phyloP scores from a whole-genome alignment of 2,113 vertebrate species.

The Trogon melanurus region DNA sequence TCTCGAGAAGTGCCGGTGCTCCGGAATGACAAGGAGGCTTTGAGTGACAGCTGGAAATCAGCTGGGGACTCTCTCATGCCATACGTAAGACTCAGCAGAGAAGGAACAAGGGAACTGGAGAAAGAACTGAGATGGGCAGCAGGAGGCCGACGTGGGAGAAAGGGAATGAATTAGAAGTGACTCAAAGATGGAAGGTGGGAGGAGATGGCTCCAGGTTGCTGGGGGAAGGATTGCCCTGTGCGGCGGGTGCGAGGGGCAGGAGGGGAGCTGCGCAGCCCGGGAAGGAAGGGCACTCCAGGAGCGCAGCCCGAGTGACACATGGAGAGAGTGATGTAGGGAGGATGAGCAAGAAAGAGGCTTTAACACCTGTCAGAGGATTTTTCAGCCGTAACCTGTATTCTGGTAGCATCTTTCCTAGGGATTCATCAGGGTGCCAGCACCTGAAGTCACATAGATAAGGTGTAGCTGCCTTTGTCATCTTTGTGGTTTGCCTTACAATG shows the following conservation, averaged over 20 bases:
- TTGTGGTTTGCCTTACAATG: background rate
- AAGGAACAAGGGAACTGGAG: background rate
- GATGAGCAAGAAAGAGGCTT: background rate
- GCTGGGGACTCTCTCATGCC: accelerated
- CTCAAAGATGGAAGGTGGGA: background rate
- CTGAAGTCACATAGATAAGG: background rate
- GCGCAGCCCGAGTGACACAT: accelerated
- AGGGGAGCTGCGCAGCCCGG: background rate
- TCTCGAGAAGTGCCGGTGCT: background rate
- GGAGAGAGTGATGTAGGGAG: background rate
- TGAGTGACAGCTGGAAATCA: background rate
- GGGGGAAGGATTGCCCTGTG: background rate
- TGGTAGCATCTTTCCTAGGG: background rate
- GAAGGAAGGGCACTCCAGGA: background rate
- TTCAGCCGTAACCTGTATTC: background rate
- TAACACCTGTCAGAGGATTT: background rate
- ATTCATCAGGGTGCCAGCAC: background rate
- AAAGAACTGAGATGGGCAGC: background rate
- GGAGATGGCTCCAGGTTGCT: background rate
- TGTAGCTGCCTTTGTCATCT: background rate
- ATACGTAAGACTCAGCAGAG: background rate
- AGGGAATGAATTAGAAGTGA: background rate
- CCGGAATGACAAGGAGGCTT: background rate
- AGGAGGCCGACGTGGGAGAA: background rate
- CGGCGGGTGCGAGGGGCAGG: background rate